Conservation (phyloP, 1,140 invertebrate genomes). For the Holcopasites calliopsidis region DNA sequence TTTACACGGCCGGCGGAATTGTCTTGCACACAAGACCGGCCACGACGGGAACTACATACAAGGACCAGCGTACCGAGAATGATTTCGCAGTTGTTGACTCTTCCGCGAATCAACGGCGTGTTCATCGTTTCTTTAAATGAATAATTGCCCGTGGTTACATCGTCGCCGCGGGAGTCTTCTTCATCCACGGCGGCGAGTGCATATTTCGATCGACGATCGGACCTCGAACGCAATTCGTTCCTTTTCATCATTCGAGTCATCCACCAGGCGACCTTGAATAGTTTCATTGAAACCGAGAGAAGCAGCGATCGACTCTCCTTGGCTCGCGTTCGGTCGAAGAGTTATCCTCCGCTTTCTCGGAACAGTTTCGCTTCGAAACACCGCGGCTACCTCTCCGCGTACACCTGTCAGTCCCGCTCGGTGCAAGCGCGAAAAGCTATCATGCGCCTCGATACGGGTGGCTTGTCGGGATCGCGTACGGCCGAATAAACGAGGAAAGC, state of each 20-base stretch:
- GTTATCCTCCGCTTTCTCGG: neutral
- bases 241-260: neutral
- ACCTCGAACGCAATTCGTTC: neutral
- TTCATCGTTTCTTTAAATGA: slow-evolving; percentile 55
- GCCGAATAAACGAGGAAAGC: neutral
- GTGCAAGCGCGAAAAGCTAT: neutral
- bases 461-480: neutral
- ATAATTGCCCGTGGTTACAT: slow-evolving; percentile 29
- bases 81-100: slow-evolving; percentile 47
- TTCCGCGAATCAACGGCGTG: slow-evolving; percentile 45
- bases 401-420: too few relatives aligned
- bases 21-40: neutral
- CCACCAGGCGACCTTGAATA: neutral
- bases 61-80: slow-evolving; percentile 38
- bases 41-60: slow-evolving; percentile 27
- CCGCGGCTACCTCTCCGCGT: too few relatives aligned
- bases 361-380: neutral
- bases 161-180: neutral
- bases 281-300: neutral
- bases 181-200: neutral
- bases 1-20: slow-evolving; percentile 19
- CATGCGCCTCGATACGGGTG: neutral
- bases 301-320: neutral
- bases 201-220: neutral
- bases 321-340: neutral